Evolutionary conservation across 2,797 vertebrate species (phyloP), one percentile per base, ranked within the genome.

Genomic region (Micropoecilia bifurca): DNA sequence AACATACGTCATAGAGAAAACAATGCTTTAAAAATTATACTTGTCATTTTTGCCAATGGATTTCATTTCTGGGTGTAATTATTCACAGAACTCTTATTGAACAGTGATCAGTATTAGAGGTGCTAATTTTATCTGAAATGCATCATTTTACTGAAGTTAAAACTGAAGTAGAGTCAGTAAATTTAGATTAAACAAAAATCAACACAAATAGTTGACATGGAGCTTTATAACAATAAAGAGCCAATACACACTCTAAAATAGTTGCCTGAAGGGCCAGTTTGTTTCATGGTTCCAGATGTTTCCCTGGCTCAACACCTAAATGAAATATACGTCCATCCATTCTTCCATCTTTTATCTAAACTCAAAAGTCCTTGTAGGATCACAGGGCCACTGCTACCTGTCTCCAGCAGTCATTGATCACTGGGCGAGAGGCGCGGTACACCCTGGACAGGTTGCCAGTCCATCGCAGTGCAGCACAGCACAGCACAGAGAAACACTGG

Each of bases 51-150:
- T 59, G 55, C 18, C 0, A 0, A 13, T 66, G 1, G 33, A 39
- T 71, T 30, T 59, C 33, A 71, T 73, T 72, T 80, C 66, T 84
- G 53, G 3, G 75, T 47, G 43, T 57, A 80, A 69, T 36, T 36
- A 46, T 22, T 57, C 1, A 68, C 50, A 25, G 74, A 74, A 48
- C 50, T 50, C 0, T 41, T 0, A 22, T n/a, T 55, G 55, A 78
- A 73, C 28, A 63, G 72, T 9, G 55, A 48, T 46, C 33, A 69
- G 36, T 68, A 28, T 41, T 63, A 18, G 57, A 30, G 13, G 28
- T 33, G 57, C 2, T 61, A 1, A 61, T 61, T 30, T 61, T 6
- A 61, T 61, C 6, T 14, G 13, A 59, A 59, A 61, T 30, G 28
- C 6, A 61, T 20, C 0, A 10, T 22, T 66, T 39, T 39, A 12